These are phyloP conservation scores for Nezara viridula DNA, from an alignment of 2,888 invertebrate species.

Conservation along the genomic window DNA sequence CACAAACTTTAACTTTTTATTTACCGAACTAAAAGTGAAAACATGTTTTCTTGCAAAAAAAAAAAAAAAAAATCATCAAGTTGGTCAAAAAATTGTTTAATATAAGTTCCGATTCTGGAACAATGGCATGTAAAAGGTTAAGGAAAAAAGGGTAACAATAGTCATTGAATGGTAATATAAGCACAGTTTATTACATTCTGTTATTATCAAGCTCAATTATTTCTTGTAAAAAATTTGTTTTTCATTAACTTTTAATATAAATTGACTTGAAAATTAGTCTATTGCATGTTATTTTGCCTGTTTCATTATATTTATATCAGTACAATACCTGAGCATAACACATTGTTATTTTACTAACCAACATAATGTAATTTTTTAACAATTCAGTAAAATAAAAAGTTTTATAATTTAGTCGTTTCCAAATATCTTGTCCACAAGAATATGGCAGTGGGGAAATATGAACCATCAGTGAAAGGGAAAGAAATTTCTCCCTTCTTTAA, in stretches of 20 bases:
- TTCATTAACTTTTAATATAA: not conserved
- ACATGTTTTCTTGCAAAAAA: no score
- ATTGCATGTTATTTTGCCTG: conserved; percentile 1
- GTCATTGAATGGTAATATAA: not conserved
- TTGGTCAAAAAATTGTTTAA: no score
- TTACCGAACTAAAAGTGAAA: no score
- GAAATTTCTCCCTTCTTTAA: not conserved
- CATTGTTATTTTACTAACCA: not conserved
- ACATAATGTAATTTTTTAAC: not conserved
- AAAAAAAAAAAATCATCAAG: no score
- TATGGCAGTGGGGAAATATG: no score
- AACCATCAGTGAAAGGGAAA: not conserved
- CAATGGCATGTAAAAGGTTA: no score
- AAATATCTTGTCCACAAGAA: not conserved
- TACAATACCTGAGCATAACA: not conserved
- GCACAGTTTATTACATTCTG: no score
- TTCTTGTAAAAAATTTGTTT: not conserved
- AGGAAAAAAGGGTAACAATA: no score
- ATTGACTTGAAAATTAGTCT: not conserved
- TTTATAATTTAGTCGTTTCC: not conserved
- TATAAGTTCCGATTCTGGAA: no score
- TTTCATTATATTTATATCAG: not conserved
- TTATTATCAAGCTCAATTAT: no score
- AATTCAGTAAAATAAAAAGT: not conserved
- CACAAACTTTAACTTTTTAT: no score